Conservation (phyloP, 1,140 invertebrate genomes). For the Diachasmimorpha longicaudata region DNA sequence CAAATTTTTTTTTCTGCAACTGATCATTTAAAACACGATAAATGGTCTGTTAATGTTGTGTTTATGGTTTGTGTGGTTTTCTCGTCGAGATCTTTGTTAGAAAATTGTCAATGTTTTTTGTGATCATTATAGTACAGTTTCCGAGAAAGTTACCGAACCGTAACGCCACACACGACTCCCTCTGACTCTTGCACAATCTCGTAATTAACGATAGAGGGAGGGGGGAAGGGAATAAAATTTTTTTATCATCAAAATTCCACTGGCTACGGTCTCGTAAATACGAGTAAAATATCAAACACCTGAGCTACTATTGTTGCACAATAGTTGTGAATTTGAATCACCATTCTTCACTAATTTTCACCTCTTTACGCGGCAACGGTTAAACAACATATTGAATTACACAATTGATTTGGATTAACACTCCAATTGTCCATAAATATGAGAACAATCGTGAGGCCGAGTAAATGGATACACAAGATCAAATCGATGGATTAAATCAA, state of each 20-base stretch:
- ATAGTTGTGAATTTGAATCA: background rate
- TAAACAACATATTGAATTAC: background rate
- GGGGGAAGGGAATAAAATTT: background rate
- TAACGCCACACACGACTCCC: background rate
- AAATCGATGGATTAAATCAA: background rate
- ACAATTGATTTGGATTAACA: slow-evolving; percentile 1
- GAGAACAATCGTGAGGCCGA: background rate
- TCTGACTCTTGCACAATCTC: background rate
- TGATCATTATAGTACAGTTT: slow-evolving; percentile 11
- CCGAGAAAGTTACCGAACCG: slow-evolving; percentile 29
- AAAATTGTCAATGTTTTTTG: background rate
- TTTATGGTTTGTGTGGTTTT: background rate
- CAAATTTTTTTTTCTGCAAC: background rate
- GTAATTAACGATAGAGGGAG: background rate
- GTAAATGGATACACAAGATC: background rate
- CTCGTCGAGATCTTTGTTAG: background rate
- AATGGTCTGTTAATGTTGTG: background rate
- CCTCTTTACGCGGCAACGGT: background rate
- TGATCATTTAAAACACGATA: background rate
- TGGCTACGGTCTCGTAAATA: background rate
- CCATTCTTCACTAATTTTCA: slow-evolving; percentile 1
- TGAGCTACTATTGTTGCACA: background rate
- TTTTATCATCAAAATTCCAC: background rate
- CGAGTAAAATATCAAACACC: background rate
- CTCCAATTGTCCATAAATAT: background rate